Evolutionary conservation across 2,797 vertebrate genomes (phyloP).

Genomic region (Rhabdomys pumilio): DNA sequence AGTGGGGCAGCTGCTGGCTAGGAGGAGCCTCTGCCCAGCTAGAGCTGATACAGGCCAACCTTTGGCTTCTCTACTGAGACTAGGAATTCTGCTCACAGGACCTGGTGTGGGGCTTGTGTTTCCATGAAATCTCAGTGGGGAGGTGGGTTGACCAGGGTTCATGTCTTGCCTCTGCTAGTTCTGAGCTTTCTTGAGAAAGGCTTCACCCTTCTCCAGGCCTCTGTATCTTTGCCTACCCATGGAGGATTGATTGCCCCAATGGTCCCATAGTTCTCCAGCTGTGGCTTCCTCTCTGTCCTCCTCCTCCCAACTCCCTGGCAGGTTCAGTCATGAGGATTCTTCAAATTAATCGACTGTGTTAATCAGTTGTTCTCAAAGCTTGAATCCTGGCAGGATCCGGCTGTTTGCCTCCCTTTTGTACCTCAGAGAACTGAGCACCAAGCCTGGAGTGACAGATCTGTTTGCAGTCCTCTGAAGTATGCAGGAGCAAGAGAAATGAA

Average conservation of each 20-base stretch:
- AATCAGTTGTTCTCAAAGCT: not conserved
- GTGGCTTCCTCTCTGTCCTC: not conserved
- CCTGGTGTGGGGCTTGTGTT: not conserved
- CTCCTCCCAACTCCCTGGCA: not conserved
- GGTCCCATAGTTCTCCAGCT: not conserved
- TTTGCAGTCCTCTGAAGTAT: not conserved
- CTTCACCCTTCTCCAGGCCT: not conserved
- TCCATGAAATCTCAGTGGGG: not conserved
- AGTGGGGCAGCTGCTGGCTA: not conserved
- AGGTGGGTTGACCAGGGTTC: not conserved
- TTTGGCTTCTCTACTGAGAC: not conserved
- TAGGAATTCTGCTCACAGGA: not conserved
- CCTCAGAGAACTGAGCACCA: not conserved
- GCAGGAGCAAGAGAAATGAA: not conserved
- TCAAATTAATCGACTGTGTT: not conserved
- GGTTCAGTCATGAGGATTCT: not conserved
- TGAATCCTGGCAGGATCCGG: not conserved
- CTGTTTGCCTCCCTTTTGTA: slow-evolving; percentile 43
- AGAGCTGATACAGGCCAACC: not conserved
- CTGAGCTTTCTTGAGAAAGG: not conserved
- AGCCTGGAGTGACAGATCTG: not conserved
- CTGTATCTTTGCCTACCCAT: not conserved
- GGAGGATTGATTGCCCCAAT: not conserved
- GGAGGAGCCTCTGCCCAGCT: not conserved
- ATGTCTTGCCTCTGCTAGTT: not conserved